Evolutionary conservation across 1,140 invertebrate species (phyloP).

Genomic region (Scaptodrosophila lebanonensis): DNA sequence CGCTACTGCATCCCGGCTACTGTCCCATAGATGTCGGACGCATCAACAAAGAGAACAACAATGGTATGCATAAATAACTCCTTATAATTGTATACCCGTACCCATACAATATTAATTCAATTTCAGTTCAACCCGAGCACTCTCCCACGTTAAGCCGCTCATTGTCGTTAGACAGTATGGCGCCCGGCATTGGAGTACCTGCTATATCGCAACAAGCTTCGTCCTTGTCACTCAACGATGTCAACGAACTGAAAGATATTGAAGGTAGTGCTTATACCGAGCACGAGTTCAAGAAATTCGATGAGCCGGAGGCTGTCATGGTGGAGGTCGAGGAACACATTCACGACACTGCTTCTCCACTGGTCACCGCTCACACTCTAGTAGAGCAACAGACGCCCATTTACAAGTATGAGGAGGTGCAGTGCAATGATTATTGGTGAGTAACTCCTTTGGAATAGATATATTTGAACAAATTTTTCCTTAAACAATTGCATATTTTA

Average conservation of each 20-base stretch:
- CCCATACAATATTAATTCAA: background rate
- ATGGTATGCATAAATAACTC: constrained; percentile 29
- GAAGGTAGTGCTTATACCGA: constrained; percentile 76
- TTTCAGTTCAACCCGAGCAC: constrained; percentile 45
- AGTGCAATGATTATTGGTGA: constrained; percentile 72
- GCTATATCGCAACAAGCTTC: constrained; percentile 81
- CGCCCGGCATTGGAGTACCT: constrained; percentile 77
- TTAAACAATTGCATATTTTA: no score
- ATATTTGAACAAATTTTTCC: background rate
- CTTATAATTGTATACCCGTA: background rate
- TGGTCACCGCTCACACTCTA: constrained; percentile 80
- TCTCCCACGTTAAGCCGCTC: constrained; percentile 80
- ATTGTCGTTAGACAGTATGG: constrained; percentile 84
- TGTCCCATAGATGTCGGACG: constrained; percentile 69
- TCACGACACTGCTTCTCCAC: constrained; percentile 82
- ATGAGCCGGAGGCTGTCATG: constrained; percentile 82
- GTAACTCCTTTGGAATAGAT: background rate
- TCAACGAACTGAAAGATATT: constrained; percentile 79
- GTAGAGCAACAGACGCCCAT: constrained; percentile 83
- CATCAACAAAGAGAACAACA: constrained; percentile 60
- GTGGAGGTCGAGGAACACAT: constrained; percentile 85
- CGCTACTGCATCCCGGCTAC: constrained; percentile 82
- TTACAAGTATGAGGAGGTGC: constrained; percentile 80
- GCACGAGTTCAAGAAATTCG: constrained; percentile 74
- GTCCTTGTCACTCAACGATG: constrained; percentile 84